Percentiles rank a stretch among this genome's conserved stretches.
Evolutionary conservation across 2,888 invertebrate genomes (phyloP).

Genomic region (Leptopilina syphax): DNA sequence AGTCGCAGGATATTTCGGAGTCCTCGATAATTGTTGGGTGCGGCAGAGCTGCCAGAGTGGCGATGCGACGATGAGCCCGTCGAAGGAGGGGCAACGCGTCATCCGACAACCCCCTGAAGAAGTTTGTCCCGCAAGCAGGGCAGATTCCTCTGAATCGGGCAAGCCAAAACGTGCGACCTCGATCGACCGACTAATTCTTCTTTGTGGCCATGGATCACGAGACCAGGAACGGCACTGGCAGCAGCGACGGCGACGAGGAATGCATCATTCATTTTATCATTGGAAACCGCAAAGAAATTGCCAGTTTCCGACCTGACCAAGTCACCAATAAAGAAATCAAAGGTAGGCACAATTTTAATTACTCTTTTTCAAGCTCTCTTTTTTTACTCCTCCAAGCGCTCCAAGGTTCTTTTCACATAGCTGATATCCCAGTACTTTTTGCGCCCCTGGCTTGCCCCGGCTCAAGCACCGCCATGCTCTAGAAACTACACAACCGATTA

Average conservation of each 20-base stretch:
- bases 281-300: conserved; percentile 70
- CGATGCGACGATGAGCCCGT: conserved; percentile 76
- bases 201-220: conserved; percentile 73
- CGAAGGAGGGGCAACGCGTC: conserved; percentile 69
- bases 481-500: no score
- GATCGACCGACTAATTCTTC: conserved; percentile 46
- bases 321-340: conserved; percentile 73
- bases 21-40: conserved; percentile 48
- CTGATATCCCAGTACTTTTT: no score
- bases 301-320: conserved; percentile 71
- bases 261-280: conserved; percentile 71
- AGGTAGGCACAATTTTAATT: conserved; percentile 56
- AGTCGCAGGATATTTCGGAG: conserved; percentile 47
- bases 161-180: conserved; percentile 42
- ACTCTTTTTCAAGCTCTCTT: no score
- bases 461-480: no score
- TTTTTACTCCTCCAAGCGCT: no score
- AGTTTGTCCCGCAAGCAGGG: conserved; percentile 50
- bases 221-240: conserved; percentile 71
- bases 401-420: conserved; percentile 47
- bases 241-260: conserved; percentile 67
- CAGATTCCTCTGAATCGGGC: conserved; percentile 43
- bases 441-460: no score
- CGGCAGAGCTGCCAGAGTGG: conserved; percentile 65
- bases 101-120: conserved; percentile 67